Evolutionary conservation across 2,888 invertebrate species (phyloP).

Genomic region (Polydrusus pterygomalis): DNA sequence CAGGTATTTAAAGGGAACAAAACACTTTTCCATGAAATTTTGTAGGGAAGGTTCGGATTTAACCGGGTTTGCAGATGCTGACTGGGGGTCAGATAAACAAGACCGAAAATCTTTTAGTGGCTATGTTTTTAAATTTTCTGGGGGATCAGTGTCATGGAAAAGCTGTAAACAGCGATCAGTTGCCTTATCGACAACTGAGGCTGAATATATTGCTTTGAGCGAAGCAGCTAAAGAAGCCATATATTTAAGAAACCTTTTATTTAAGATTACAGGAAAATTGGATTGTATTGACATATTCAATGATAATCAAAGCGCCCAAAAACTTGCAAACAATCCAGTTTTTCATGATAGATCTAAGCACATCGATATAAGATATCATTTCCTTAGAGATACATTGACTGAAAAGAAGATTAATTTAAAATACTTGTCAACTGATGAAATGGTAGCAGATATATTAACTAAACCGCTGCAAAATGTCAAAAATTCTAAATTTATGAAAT

Average conservation of each 20-base stretch:
- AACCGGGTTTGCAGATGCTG: conserved; percentile 55
- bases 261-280: conserved; percentile 49
- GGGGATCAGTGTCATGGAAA: too few species aligned
- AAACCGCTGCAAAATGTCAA: too few species aligned
- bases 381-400: conserved; percentile 51
- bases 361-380: conserved; percentile 52
- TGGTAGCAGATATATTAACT: conserved; percentile 56
- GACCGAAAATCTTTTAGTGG: too few species aligned
- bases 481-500: too few species aligned
- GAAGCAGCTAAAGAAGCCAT: conserved; percentile 60
- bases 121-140: too few species aligned
- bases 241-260: conserved; percentile 48
- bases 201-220: conserved; percentile 60
- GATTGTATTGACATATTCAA: conserved; percentile 42
- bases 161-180: conserved; percentile 62
- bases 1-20: too few species aligned
- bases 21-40: too few species aligned
- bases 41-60: conserved; percentile 62
- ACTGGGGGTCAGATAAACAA: too few species aligned
- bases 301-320: conserved; percentile 54
- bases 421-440: conserved; percentile 50
- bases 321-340: conserved; percentile 52
- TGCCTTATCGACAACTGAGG: conserved; percentile 62
- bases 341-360: conserved; percentile 49
- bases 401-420: conserved; percentile 37